These are phyloP conservation scores for Salticus scenicus DNA, from an alignment of 2,888 invertebrate genomes.

Conservation along the genomic window DNA sequence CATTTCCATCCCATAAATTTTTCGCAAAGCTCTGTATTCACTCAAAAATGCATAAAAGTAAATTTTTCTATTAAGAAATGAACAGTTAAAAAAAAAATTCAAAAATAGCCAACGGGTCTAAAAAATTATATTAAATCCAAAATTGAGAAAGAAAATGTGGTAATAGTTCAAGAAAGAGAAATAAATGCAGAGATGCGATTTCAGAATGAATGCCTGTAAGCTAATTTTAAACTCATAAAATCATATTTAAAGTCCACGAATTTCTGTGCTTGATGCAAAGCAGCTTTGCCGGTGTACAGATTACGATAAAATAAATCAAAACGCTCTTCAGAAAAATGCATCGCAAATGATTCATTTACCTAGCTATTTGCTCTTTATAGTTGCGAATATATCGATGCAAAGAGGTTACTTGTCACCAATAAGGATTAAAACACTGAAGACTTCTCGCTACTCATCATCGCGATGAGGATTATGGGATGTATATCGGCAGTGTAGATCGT, in stretches of 20 bases:
- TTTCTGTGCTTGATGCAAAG: neutral
- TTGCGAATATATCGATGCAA: slow-evolving; percentile 3
- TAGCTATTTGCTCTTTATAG: neutral
- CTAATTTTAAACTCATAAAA: neutral
- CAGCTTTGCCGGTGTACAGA: neutral
- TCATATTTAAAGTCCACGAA: neutral
- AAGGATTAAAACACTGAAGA: slow-evolving; percentile 13
- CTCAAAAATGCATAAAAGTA: too few species aligned
- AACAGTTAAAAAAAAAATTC: too few species aligned
- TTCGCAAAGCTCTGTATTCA: too few species aligned
- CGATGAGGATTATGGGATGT: neutral
- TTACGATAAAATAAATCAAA: neutral
- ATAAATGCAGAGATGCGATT: too few species aligned
- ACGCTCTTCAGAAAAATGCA: neutral
- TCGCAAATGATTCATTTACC: neutral
- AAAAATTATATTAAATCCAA: too few species aligned
- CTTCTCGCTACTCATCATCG: neutral
- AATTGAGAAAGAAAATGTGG: too few species aligned
- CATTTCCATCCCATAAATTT: too few species aligned
- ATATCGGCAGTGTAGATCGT: neutral
- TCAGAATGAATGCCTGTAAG: too few species aligned
- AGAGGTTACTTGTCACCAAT: neutral
- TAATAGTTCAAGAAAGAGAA: too few species aligned
- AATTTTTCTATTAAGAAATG: too few species aligned
- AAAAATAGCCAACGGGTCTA: too few species aligned